Evolutionary conservation across 2,113 vertebrate species (phyloP).

Genomic region (Piprites chloris): DNA sequence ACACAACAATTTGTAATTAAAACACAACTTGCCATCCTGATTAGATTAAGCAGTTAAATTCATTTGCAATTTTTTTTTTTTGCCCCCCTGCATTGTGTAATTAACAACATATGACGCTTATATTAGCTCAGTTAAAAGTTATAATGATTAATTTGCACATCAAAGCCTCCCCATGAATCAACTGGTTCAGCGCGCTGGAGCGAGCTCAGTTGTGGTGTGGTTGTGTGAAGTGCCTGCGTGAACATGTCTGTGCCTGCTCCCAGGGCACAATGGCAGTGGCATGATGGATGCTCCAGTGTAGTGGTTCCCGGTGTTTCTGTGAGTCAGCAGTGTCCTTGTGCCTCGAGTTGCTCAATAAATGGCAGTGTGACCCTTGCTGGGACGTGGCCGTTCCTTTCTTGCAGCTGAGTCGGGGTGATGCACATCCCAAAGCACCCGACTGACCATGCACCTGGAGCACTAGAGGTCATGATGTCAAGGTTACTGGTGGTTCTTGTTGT

Average conservation of each 20-base stretch:
- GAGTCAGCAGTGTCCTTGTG: background rate
- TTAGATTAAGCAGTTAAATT: conserved; percentile 49
- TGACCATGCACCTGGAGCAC: accelerated
- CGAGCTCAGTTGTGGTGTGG: background rate
- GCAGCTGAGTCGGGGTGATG: background rate
- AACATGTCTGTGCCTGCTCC: background rate
- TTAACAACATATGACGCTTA: conserved; percentile 57
- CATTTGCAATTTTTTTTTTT: conserved; percentile 15
- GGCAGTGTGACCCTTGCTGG: background rate
- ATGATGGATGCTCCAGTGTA: accelerated
- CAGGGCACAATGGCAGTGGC: accelerated
- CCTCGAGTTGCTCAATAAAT: accelerated
- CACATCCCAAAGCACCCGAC: background rate
- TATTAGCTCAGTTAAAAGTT: conserved; percentile 57
- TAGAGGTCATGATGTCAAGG: background rate
- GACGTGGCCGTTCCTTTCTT: background rate
- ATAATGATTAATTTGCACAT: conserved; percentile 56
- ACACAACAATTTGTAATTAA: conserved; percentile 50
- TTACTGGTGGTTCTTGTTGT: background rate
- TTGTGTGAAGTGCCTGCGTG: background rate
- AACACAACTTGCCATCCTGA: conserved; percentile 42
- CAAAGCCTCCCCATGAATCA: conserved; percentile 36
- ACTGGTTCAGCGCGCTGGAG: background rate
- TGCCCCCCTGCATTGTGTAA: conserved; percentile 25
- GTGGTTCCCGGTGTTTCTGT: background rate